A percentile compares a stretch with the other conserved stretches of the same genome.
Conservation (phyloP, 2,888 invertebrate species). For the Hedychridium roseum region DNA sequence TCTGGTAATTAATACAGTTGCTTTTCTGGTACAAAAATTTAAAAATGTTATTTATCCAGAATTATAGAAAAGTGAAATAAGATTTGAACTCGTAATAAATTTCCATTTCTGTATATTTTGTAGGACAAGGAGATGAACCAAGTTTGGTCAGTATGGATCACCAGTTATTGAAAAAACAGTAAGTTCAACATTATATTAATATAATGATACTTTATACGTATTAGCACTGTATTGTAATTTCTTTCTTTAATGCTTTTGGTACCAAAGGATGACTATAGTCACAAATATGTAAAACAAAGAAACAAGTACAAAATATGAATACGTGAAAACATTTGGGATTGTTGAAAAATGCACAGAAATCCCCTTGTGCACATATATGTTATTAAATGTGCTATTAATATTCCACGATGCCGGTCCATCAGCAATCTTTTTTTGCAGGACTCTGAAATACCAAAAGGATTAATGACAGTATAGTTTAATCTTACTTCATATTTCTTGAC, state of each 20-base stretch:
- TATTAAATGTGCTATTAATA: too few species aligned
- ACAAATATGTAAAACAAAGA: too few species aligned
- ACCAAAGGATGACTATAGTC: too few species aligned
- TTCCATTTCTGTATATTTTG: neutral
- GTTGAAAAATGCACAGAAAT: neutral
- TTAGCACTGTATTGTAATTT: neutral
- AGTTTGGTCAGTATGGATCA: neutral
- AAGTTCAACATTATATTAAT: too few species aligned
- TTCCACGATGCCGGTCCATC: too few species aligned
- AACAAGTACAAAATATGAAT: slow-evolving; percentile 7
- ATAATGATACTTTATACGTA: too few species aligned
- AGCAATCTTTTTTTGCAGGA: too few species aligned
- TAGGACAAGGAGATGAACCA: slow-evolving; percentile 1
- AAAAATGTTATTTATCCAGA: neutral
- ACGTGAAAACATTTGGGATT: slow-evolving; percentile 12
- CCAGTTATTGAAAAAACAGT: slow-evolving; percentile 5
- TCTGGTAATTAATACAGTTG: too few species aligned
- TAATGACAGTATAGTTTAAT: too few species aligned
- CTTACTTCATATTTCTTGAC: too few species aligned
- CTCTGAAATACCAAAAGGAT: too few species aligned
- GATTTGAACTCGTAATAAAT: neutral
- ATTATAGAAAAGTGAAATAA: neutral
- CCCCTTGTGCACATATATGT: too few species aligned
- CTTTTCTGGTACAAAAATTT: neutral
- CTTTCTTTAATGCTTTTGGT: neutral